These are phyloP conservation scores for Alsophila aescularia DNA, from an alignment of 2,888 invertebrate species.

Conservation along the genomic window DNA sequence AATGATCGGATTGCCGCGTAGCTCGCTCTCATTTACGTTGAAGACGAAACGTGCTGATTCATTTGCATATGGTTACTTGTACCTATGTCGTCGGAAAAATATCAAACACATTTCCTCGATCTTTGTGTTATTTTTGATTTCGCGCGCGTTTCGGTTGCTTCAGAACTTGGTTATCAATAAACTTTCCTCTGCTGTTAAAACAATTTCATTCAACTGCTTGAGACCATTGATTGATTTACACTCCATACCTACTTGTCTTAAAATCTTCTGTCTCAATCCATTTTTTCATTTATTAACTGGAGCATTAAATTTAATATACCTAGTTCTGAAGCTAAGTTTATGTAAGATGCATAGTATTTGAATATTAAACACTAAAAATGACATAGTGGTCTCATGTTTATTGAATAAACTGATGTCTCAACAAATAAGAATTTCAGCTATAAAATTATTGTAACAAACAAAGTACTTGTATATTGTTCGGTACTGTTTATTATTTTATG, in stretches of 20 bases:
- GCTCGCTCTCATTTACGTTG: slow-evolving; percentile 69
- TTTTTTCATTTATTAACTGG: no score
- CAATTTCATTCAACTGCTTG: slow-evolving; percentile 11
- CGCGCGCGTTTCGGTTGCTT: not conserved
- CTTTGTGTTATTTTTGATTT: not conserved
- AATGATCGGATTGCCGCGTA: slow-evolving; percentile 79
- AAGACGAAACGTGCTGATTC: slow-evolving; percentile 82
- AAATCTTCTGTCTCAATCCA: slow-evolving; percentile 13
- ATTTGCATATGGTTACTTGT: slow-evolving; percentile 74
- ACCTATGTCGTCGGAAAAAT: slow-evolving; percentile 31
- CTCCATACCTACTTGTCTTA: no score
- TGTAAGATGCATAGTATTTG: no score
- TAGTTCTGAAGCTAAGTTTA: no score
- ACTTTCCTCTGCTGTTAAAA: slow-evolving; percentile 1
- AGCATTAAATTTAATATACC: no score
- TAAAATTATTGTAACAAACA: no score
- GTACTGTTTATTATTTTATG: no score
- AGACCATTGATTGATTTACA: slow-evolving; percentile 1
- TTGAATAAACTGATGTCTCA: no score
- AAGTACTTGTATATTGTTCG: no score
- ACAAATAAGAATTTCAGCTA: no score
- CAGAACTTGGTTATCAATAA: slow-evolving; percentile 9
- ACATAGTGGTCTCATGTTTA: no score
- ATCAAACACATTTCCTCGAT: not conserved
- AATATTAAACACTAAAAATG: no score